Base-by-base conservation (phyloP, 2,888 invertebrate species). In the Melanotus villosus region DNA sequence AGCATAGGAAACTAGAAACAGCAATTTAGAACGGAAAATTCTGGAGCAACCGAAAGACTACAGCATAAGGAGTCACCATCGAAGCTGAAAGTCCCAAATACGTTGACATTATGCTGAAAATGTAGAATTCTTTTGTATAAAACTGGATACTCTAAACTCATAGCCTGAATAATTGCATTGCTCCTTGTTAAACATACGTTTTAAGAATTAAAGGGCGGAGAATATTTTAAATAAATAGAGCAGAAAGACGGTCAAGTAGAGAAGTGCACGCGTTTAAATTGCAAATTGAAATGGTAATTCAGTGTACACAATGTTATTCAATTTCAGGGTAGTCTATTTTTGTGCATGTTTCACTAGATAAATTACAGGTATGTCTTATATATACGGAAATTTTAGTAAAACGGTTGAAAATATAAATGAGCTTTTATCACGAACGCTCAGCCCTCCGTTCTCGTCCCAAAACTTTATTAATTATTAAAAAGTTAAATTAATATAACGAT, bases 1-100 rank as follows among this genome's bases (percentile, higher is more conserved):
- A 58, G 43, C 69, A 52, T 52, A 30, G 50, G 21, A 57, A 64
- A 64, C 63, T 64, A 64, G 59, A 26, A 69, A 56, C 69, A 60
- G 43, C 62, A 68, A 52, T 52, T 52, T 18, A 16, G 50, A 50
- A 52, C 30, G 52, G 26, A 50, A 50, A 50, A 52, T 52, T 32
- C 19, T 18, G 16, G 23, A 14, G 32, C 1, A 52, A 52, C 30
- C 32, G 18, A 50, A 50, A 30, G 50, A 30, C 50, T 30, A n/a
- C n/a, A n/a, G 50, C 26, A 50, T 50, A 50, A 52, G 16, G 18
- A 52, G 52, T 26, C 10, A 18, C 19, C 30, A 14, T 50, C 50
- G 50, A 30, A 50, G 50, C 50, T 26, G 50, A 50, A 50, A 32
- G 14, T 26, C n/a, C n/a, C 23, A 32, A 47, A 4, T 32, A 14